Evolutionary conservation across 2,113 vertebrate genomes (phyloP).

Genomic region (Hippoglossus stenolepis): DNA sequence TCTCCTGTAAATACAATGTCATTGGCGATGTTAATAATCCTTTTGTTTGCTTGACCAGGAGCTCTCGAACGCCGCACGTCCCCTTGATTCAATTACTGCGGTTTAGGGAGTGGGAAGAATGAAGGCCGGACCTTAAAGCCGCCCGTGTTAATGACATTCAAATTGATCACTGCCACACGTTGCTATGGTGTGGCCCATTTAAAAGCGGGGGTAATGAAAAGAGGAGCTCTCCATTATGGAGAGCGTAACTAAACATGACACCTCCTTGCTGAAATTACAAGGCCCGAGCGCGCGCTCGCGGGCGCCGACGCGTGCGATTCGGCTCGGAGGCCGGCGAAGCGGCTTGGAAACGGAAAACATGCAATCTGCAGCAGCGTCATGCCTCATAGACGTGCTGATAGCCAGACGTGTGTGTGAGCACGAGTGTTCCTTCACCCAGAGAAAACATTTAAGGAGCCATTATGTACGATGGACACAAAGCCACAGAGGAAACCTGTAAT

Average conservation of each 20-base stretch:
- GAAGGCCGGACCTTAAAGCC: constrained; percentile 70
- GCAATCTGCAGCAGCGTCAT: constrained; percentile 23
- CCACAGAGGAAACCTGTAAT: not conserved
- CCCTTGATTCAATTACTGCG: constrained; percentile 79
- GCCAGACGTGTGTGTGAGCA: constrained; percentile 14
- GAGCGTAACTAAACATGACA: constrained; percentile 80
- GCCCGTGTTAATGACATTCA: constrained; percentile 81
- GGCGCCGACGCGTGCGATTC: constrained; percentile 21
- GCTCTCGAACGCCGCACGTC: constrained; percentile 61
- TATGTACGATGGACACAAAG: not conserved
- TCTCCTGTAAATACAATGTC: constrained; percentile 80
- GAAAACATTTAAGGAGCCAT: constrained; percentile 20
- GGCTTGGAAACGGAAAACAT: not conserved
- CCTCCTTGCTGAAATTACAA: constrained; percentile 64
- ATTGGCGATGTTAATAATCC: constrained; percentile 78
- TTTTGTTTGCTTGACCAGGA: constrained; percentile 81
- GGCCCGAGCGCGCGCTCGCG: constrained; percentile 10
- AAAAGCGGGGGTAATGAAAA: constrained; percentile 79
- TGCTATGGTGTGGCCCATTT: constrained; percentile 65
- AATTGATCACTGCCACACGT: constrained; percentile 81
- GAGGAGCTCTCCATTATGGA: constrained; percentile 73
- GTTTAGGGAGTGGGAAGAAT: constrained; percentile 72
- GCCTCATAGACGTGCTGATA: constrained; percentile 28
- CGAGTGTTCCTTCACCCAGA: constrained; percentile 7
- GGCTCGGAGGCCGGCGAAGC: not conserved